phyloP scores from a whole-genome alignment of 2,113 vertebrate genomes.

The Tympanuchus pallidicinctus region DNA sequence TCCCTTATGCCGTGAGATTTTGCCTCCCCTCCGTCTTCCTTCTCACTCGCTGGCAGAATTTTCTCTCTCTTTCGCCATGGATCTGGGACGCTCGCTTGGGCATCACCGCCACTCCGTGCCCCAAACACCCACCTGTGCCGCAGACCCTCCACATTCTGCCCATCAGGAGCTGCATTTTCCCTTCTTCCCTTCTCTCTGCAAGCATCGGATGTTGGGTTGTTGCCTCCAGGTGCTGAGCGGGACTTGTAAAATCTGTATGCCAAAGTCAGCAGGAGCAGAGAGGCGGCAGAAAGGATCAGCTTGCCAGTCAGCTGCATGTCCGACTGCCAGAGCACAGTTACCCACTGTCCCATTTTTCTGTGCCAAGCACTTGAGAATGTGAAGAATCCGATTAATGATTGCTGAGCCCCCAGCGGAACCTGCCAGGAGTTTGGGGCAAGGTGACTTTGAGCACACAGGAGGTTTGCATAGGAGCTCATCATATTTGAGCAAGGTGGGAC shows the following conservation, averaged over 20 bases:
- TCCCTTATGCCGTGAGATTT: not conserved
- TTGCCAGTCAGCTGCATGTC: constrained; percentile 89
- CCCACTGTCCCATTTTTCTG: constrained; percentile 69
- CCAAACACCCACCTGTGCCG: not conserved
- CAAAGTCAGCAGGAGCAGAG: constrained; percentile 83
- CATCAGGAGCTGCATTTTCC: not conserved
- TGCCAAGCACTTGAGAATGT: constrained; percentile 46
- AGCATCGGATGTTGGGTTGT: accelerated
- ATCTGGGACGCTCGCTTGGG: accelerated
- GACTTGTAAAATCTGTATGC: constrained; percentile 85
- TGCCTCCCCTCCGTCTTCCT: not conserved
- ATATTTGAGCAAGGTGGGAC: not conserved
- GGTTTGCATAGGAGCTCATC: not conserved
- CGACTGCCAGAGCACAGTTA: constrained; percentile 75
- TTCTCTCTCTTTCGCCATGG: accelerated
- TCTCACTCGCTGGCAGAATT: not conserved
- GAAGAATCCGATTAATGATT: constrained; percentile 78
- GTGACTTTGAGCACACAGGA: constrained; percentile 56
- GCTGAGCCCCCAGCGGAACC: not conserved
- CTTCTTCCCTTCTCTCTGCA: not conserved
- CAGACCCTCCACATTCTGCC: not conserved
- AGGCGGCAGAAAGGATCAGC: constrained; percentile 83
- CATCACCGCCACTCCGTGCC: accelerated
- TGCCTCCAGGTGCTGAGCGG: constrained; percentile 8
- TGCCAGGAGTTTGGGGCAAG: constrained; percentile 35